These are phyloP conservation scores for Pseudochaenichthys georgianus DNA, from an alignment of 2,797 vertebrate species.

Conservation along the genomic window DNA sequence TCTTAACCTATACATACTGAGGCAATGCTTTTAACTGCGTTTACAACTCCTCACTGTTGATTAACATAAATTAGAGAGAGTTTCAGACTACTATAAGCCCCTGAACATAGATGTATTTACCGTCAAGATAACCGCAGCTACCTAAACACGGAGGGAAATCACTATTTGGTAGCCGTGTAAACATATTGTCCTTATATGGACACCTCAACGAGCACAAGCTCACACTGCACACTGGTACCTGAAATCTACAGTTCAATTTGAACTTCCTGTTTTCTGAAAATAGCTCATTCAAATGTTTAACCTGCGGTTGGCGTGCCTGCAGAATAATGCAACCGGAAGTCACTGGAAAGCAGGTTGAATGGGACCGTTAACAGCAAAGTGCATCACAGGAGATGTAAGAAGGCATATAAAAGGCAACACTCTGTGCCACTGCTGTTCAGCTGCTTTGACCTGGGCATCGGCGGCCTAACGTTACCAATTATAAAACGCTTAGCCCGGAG, in stretches of 20 bases:
- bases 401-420: constrained; percentile 2
- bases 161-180: constrained; percentile 17
- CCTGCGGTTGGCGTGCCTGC: neutral
- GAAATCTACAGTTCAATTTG: constrained; percentile 22
- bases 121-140: constrained; percentile 23
- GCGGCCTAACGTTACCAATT: constrained; percentile 58
- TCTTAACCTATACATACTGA: constrained; percentile 15
- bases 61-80: neutral
- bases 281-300: constrained; percentile 10
- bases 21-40: neutral
- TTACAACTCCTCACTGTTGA: neutral
- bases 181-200: constrained; percentile 79
- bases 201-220: constrained; percentile 54
- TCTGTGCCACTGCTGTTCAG: constrained; percentile 1
- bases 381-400: constrained; percentile 14
- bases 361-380: neutral
- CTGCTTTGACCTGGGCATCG: constrained; percentile 21
- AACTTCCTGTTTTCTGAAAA: constrained; percentile 68
- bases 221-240: constrained; percentile 36
- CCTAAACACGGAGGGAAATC: constrained; percentile 31
- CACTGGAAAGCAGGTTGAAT: constrained; percentile 22
- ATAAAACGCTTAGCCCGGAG: constrained; percentile 14
- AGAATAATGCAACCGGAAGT: neutral
- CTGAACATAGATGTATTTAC: constrained; percentile 47
- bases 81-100: neutral